These are phyloP conservation scores for Eulimnadia texana DNA, from an alignment of 1,140 invertebrate species.

Conservation along the genomic window DNA sequence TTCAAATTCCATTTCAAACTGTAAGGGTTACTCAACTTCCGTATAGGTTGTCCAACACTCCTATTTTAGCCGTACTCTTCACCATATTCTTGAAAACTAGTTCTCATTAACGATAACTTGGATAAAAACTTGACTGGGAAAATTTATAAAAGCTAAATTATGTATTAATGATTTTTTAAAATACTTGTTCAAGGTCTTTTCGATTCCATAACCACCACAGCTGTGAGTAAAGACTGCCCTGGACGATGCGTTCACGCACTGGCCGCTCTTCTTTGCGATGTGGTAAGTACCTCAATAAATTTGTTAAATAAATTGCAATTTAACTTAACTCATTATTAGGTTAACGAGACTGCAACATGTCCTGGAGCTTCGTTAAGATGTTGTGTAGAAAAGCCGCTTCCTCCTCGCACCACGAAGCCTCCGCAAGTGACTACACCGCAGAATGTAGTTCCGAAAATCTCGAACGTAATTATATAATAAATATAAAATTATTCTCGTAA, in stretches of 20 bases:
- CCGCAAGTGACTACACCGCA: neutral
- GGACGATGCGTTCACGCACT: constrained; percentile 68
- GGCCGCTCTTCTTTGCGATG: constrained; percentile 64
- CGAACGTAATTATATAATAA: constrained; percentile 10
- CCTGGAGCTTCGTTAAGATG: constrained; percentile 62
- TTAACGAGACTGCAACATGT: constrained; percentile 57
- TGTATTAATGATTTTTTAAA: too few species aligned
- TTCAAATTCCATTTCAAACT: neutral
- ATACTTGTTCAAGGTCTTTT: too few species aligned
- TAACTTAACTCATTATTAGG: neutral
- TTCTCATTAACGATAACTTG: too few species aligned
- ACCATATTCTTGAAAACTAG: too few species aligned
- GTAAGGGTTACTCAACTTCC: too few species aligned
- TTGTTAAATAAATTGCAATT: neutral
- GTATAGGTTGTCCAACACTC: too few species aligned
- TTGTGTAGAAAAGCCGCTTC: constrained; percentile 43
- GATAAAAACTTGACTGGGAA: too few species aligned
- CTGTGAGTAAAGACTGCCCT: constrained; percentile 64
- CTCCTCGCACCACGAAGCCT: neutral
- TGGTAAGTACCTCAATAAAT: constrained; percentile 33
- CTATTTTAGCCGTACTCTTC: too few species aligned
- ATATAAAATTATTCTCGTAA: too few species aligned
- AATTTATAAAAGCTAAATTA: too few species aligned
- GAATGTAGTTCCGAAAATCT: neutral
- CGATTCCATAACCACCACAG: constrained; percentile 65